Conservation (phyloP, 2,797 vertebrate species). For the Acrossocheilus fasciatus region DNA sequence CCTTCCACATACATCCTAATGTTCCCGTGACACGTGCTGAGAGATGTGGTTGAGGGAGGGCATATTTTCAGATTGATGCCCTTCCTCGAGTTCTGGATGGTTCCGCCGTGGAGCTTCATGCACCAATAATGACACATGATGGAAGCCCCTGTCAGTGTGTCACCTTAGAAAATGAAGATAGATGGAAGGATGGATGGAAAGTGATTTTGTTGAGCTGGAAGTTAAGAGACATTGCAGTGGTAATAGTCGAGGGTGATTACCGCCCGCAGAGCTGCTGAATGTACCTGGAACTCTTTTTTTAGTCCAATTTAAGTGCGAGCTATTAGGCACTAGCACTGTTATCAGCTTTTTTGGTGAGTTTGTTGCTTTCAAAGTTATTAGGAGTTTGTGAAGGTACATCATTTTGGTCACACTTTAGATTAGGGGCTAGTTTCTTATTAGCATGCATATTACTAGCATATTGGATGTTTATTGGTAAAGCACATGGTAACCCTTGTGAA, state of each 20-base stretch:
- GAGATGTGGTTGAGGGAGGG: constrained; percentile 34
- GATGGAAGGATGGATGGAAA: constrained; percentile 77
- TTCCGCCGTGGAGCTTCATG: constrained; percentile 79
- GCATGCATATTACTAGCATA: neutral
- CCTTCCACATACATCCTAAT: constrained; percentile 63
- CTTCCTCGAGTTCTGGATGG: constrained; percentile 76
- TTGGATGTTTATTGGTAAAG: neutral
- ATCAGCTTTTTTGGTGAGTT: constrained; percentile 30
- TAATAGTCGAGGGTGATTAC: constrained; percentile 73
- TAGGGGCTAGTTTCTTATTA: neutral
- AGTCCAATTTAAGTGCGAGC: constrained; percentile 35
- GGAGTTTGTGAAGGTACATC: neutral
- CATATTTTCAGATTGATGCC: constrained; percentile 76
- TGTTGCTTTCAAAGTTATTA: constrained; percentile 23
- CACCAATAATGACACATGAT: constrained; percentile 87
- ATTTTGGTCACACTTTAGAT: neutral
- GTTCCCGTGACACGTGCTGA: constrained; percentile 52
- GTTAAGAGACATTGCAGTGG: constrained; percentile 71
- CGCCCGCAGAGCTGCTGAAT: constrained; percentile 56
- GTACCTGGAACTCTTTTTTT: constrained; percentile 27
- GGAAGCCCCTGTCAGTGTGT: constrained; percentile 80
- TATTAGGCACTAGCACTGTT: constrained; percentile 33
- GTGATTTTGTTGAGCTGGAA: constrained; percentile 80
- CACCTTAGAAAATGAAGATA: constrained; percentile 81
- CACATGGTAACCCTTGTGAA: neutral